Evolutionary conservation across 2,113 vertebrate genomes (phyloP), one percentile per base, ranked within the genome.

Genomic region (Pollachius pollachius): DNA sequence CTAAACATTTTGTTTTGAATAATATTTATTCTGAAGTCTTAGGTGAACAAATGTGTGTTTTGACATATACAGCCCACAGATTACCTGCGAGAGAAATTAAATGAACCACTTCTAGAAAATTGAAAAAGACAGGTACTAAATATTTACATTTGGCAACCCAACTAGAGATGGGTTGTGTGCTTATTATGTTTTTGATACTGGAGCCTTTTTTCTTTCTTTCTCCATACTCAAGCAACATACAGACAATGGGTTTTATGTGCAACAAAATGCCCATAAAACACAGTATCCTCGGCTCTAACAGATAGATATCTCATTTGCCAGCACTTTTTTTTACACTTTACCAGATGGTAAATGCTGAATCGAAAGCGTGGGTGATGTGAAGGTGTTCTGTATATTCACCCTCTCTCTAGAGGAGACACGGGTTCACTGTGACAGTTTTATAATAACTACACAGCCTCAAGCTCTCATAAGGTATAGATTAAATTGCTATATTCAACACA

Each of bases 391-490:
- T 63, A 54, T 65, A 72, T 67, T 67, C 64, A 72, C 54, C 15
- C 17, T 72, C 41, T 60, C 48, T 21, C 69, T 58, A 69, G 65
- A 69, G 71, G 67, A 73, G n/a, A 73, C 70, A 15, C 23, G 34
- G 72, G 52, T 30, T 75, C 75, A 64, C 64, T 58, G 68, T 72
- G 76, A 57, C 25, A 52, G 18, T 56, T 37, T 41, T 71, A 62
- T 73, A 68, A 75, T 79, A 60, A 80, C 17, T 69, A 57, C 75
- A 71, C 25, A 52, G 52, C 62, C 68, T 63, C 34, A 52, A 73
- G 74, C 84, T 78, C 81, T 77, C 79, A 84, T 79, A 83, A 72
- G n/a, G 69, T 12, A 12, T 0, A 23, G 60, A 80, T 66, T 75
- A 76, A 52, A 70, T 62, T 15, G 67, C 72, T 81, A 30, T 71